Base-by-base conservation (phyloP, 2,113 vertebrate species). In the Phodopus roborovskii region DNA sequence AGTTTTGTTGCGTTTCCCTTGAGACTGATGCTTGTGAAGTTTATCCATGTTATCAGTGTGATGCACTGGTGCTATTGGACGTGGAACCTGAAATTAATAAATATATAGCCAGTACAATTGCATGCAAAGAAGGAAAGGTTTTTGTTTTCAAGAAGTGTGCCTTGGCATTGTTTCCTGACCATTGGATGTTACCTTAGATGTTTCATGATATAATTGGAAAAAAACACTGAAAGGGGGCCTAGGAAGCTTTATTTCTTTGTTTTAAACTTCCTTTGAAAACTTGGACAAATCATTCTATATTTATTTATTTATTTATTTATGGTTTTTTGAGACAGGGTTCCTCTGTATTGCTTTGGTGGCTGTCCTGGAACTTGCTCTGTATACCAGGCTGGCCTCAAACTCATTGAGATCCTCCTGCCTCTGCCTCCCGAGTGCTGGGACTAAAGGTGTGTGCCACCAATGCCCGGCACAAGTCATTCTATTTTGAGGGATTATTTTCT, bases 161-260 rank as follows among this genome's bases (percentile, higher is more conserved):
- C 28, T 15, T 39, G n/a, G n/a, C 26, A 53, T 19, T 82, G 77
- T 82, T 92, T 92, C 78, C 28, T 82, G 66, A 42, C n/a, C 24
- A 36, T 83, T 95, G 79, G n/a, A 62, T 56, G 50, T 71, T 62
- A 79, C 53, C 85, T 68, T 70, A 81, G 15, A n/a, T 92, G 77
- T 66, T 88, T 62, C n/a, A 39, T 58, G 22, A 11, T 82, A 6
- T 83, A 73, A 39, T 91, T 87, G 66, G 66, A 60, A 66, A 60
- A 66, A 45, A 94, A 50, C 83, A 75, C n/a, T 81, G 66, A 96
- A 96, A 33, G 66, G 39, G 85, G 50, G 30, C 24, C 24, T 66
- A 73, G 58, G 30, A 85, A 73, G 91, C 22, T 5, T 66, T 30
- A 39, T 64, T 81, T 85, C 12, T 90, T 75, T 81, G 30, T 15